A percentile compares a stretch with the other conserved stretches of the same genome.
phyloP scores from a whole-genome alignment of 2,888 invertebrate species.

The Apotomis capreana region DNA sequence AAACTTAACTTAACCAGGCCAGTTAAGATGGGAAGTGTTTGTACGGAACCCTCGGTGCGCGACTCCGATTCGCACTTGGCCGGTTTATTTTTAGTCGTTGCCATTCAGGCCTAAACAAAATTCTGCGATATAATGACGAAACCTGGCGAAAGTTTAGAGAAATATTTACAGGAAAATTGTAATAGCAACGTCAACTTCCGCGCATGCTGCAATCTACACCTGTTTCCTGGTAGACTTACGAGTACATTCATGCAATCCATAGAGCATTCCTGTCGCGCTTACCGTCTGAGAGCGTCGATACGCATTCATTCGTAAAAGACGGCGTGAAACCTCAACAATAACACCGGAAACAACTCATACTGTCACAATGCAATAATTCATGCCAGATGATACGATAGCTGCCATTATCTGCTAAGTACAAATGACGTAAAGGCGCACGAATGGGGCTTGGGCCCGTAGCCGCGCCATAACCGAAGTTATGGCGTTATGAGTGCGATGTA shows the following conservation, averaged over 20 bases:
- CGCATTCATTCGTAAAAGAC: constrained; percentile 11
- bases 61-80: too few species aligned
- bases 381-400: constrained; percentile 37
- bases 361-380: constrained; percentile 42
- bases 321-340: constrained; percentile 33
- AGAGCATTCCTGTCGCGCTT: constrained; percentile 10
- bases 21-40: too few species aligned
- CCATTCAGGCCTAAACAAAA: too few species aligned
- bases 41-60: too few species aligned
- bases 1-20: too few species aligned
- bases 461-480: constrained; percentile 24
- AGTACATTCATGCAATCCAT: constrained; percentile 3
- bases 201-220: constrained; percentile 3
- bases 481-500: constrained; percentile 1
- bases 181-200: constrained; percentile 1
- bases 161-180: constrained; percentile 7
- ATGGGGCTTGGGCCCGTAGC: constrained; percentile 15
- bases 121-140: too few species aligned
- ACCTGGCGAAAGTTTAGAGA: not conserved
- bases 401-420: constrained; percentile 31
- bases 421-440: constrained; percentile 28
- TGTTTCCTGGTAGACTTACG: constrained; percentile 14
- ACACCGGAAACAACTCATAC: constrained; percentile 36
- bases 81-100: not conserved
- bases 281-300: not conserved